Evolutionary conservation across 1,140 invertebrate species (phyloP).

Genomic region (Acromyrmex echinatior): DNA sequence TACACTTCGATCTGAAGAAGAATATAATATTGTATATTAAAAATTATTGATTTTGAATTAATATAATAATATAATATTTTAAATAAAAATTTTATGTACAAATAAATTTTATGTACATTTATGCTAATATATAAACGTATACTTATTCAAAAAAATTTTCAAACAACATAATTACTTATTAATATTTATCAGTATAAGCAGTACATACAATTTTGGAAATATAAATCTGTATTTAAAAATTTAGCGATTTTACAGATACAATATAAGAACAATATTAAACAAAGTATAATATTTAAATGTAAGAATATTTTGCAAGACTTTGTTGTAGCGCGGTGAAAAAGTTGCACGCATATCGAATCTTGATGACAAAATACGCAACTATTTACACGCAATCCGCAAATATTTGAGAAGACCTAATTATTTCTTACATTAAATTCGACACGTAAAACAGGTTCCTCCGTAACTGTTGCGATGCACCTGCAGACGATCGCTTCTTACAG

Average conservation of each 20-base stretch:
- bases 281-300: no score
- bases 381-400: conserved; percentile 6
- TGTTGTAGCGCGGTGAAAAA: background rate
- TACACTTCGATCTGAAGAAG: background rate
- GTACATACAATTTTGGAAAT: background rate
- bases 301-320: background rate
- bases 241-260: background rate
- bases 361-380: background rate
- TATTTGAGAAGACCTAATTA: background rate
- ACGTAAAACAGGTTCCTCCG: conserved; percentile 13
- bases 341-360: background rate
- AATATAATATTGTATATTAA: background rate
- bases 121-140: background rate
- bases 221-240: background rate
- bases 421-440: conserved; percentile 27
- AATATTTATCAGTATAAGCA: background rate
- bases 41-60: background rate
- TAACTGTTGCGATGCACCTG: conserved; percentile 26
- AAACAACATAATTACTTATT: background rate
- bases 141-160: background rate
- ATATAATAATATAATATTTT: background rate
- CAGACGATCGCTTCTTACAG: conserved; percentile 2
- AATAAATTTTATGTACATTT: no score
- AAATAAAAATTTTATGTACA: background rate
- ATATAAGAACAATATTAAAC: background rate